A percentile compares a stretch with the other conserved stretches of the same genome.
These are phyloP conservation scores for Empis stercorea DNA, from an alignment of 2,888 invertebrate species.

Conservation along the genomic window DNA sequence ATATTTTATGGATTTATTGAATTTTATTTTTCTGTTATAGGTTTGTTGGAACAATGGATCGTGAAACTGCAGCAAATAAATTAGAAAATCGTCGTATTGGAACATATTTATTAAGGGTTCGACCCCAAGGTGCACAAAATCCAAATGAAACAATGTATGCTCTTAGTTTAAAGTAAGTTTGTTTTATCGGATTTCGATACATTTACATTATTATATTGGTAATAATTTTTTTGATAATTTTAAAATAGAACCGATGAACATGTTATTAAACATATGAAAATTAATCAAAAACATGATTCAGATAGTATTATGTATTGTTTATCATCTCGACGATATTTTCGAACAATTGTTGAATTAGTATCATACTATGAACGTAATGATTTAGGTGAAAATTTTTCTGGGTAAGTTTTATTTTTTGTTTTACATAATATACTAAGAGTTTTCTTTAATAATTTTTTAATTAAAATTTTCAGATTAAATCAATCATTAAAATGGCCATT, in stretches of 20 bases:
- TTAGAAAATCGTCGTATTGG: conserved; percentile 69
- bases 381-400: conserved; percentile 83
- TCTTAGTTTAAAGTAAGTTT: conserved; percentile 65
- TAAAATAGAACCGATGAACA: conserved; percentile 65
- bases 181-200: no score
- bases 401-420: conserved; percentile 39
- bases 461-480: conserved; percentile 46
- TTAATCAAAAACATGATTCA: conserved; percentile 62
- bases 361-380: conserved; percentile 86
- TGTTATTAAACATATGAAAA: conserved; percentile 78
- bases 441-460: neutral
- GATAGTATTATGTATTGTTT: conserved; percentile 63
- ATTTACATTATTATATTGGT: neutral
- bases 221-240: conserved; percentile 1
- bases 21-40: conserved; percentile 37
- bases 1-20: neutral
- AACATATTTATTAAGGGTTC: conserved; percentile 71
- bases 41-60: conserved; percentile 79
- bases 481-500: conserved; percentile 72
- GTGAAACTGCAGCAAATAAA: conserved; percentile 60
- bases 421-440: neutral
- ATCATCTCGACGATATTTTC: conserved; percentile 82
- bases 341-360: conserved; percentile 82
- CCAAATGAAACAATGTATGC: conserved; percentile 65
- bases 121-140: conserved; percentile 52